Percentiles rank a stretch among this genome's conserved stretches.
Conservation (phyloP, 2,113 vertebrate genomes). For the Forbesichthys papilliferus region DNA sequence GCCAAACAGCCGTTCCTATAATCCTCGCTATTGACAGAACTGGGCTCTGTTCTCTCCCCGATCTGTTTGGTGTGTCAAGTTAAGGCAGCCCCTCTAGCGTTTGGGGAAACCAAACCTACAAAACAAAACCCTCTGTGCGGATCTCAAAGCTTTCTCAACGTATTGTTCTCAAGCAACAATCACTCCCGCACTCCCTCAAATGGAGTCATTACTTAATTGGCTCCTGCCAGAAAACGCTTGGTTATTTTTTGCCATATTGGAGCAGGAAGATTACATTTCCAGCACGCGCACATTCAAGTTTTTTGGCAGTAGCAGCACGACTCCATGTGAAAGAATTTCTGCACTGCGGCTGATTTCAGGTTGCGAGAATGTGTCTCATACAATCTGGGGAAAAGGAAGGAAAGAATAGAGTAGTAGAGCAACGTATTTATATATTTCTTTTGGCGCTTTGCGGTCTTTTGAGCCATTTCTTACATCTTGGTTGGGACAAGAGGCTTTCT, state of each 20-base stretch:
- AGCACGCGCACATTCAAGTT: constrained; percentile 29
- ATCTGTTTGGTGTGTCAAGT: constrained; percentile 71
- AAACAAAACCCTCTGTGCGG: constrained; percentile 63
- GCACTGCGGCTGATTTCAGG: constrained; percentile 30
- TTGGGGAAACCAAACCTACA: constrained; percentile 64
- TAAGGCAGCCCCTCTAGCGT: constrained; percentile 65
- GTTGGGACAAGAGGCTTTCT: constrained; percentile 53
- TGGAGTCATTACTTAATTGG: constrained; percentile 67
- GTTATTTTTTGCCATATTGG: constrained; percentile 41
- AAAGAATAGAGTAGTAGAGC: constrained; percentile 45
- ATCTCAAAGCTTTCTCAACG: constrained; percentile 51
- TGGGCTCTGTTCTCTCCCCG: constrained; percentile 61
- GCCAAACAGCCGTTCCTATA: constrained; percentile 72
- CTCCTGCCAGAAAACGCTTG: constrained; percentile 44
- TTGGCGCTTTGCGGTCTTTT: constrained; percentile 48
- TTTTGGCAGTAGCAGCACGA: constrained; percentile 29
- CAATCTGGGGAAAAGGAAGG: constrained; percentile 29
- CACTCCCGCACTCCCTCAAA: constrained; percentile 53
- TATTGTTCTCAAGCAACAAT: constrained; percentile 57
- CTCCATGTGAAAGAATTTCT: constrained; percentile 37
- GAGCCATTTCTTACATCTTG: constrained; percentile 55
- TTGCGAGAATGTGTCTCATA: constrained; percentile 36
- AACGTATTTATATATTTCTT: constrained; percentile 58
- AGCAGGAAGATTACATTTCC: constrained; percentile 44
- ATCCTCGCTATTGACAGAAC: constrained; percentile 70